A percentile compares a stretch with the other conserved stretches of the same genome.
Evolutionary conservation across 2,888 invertebrate species (phyloP).

Genomic region (Salticus scenicus): DNA sequence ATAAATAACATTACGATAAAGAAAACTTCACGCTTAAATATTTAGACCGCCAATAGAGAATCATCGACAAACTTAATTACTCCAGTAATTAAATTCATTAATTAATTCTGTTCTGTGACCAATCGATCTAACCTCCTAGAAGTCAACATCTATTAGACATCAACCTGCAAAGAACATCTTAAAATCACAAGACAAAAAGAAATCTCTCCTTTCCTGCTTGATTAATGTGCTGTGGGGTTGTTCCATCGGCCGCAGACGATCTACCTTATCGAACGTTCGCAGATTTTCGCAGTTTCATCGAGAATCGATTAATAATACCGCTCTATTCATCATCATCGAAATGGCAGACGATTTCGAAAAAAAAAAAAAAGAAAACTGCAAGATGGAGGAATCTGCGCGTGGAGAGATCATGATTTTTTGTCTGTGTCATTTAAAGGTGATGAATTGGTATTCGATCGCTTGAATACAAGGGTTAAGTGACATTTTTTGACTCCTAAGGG

Average conservation of each 20-base stretch:
- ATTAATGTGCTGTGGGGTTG: conserved; percentile 52
- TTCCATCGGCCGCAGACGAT: conserved; percentile 55
- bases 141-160: conserved; percentile 13
- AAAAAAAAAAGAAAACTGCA: conserved; percentile 27
- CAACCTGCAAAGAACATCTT: not conserved
- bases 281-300: conserved; percentile 59
- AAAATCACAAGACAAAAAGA: not conserved
- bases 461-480: conserved; percentile 57
- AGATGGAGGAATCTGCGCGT: conserved; percentile 14
- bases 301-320: conserved; percentile 69
- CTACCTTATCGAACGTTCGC: conserved; percentile 62
- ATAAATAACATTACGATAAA: conserved; percentile 6
- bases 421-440: conserved; percentile 59
- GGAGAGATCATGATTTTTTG: conserved; percentile 27
- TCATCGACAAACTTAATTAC: conserved; percentile 25
- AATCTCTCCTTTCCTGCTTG: conserved; percentile 20
- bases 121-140: not conserved
- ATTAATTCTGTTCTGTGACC: conserved; percentile 11
- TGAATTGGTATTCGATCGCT: conserved; percentile 66
- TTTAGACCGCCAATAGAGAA: not conserved
- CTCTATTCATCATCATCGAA: conserved; percentile 65
- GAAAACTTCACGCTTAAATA: not conserved
- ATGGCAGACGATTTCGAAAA: conserved; percentile 35
- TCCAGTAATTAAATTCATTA: conserved; percentile 27
- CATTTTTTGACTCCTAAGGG: conserved; percentile 48